These are phyloP conservation scores for Centruroides sculpturatus DNA, from an alignment of 1,140 invertebrate species.

Conservation along the genomic window DNA sequence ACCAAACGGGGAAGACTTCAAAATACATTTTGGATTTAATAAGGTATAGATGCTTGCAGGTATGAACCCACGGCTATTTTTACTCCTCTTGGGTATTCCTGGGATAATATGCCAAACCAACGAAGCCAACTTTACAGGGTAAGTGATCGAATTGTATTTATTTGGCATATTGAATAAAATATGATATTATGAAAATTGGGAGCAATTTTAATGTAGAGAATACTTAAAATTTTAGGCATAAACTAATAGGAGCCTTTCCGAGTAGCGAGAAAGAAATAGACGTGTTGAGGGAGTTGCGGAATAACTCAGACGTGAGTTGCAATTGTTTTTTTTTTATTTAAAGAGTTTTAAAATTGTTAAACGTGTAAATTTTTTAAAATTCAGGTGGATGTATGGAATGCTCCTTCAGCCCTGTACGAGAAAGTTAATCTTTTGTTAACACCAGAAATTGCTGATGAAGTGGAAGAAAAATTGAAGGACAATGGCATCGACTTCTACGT, in stretches of 20 bases:
- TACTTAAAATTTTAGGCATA: neutral
- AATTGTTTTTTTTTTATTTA: neutral
- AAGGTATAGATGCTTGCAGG: no score
- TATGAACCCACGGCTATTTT: no score
- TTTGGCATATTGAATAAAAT: no score
- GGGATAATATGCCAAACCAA: no score
- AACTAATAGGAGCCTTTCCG: constrained; percentile 1
- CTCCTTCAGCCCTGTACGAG: constrained; percentile 6
- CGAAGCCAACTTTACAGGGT: no score
- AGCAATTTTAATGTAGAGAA: no score
- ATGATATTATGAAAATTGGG: no score
- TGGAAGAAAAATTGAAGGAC: constrained; percentile 3
- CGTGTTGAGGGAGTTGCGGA: neutral
- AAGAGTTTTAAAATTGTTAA: neutral
- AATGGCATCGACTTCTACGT: constrained; percentile 13
- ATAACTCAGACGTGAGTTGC: constrained; percentile 4
- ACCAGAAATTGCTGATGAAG: neutral
- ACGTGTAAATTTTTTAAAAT: neutral
- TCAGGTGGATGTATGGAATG: constrained; percentile 14
- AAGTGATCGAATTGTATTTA: no score
- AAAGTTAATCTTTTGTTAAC: constrained; percentile 10
- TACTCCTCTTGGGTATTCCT: no score
- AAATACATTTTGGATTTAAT: no score
- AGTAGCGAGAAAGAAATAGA: constrained; percentile 4
- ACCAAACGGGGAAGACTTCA: no score